Evolutionary conservation across 2,888 invertebrate genomes (phyloP).

Genomic region (Clostera curtula): DNA sequence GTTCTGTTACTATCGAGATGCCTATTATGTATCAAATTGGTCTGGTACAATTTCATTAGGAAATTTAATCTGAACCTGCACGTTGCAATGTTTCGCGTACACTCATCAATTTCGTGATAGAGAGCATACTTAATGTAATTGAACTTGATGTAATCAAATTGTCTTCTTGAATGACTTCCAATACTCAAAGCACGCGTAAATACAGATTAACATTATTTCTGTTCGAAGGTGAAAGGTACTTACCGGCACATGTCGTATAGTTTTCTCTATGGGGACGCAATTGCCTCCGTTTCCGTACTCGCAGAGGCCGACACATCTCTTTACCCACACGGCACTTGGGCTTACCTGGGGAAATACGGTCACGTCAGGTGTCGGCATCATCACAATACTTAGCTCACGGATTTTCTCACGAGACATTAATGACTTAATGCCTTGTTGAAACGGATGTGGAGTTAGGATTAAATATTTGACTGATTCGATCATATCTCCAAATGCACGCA

Average conservation of each 20-base stretch:
- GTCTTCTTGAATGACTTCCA: too few relatives aligned
- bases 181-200: too few relatives aligned
- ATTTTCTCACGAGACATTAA: conserved; percentile 49
- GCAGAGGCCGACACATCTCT: conserved; percentile 61
- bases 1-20: too few relatives aligned
- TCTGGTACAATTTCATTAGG: too few relatives aligned
- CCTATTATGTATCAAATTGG: too few relatives aligned
- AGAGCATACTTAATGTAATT: too few relatives aligned
- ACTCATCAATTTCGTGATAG: too few relatives aligned
- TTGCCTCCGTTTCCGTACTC: conserved; percentile 45
- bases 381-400: conserved; percentile 28
- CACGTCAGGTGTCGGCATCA: conserved; percentile 24
- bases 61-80: too few relatives aligned
- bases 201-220: too few relatives aligned
- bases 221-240: conserved; percentile 29
- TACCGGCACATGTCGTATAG: conserved; percentile 50
- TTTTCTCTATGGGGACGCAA: conserved; percentile 45
- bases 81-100: too few relatives aligned
- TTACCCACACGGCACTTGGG: conserved; percentile 62
- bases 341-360: conserved; percentile 55
- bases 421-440: conserved; percentile 12
- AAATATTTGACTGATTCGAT: conserved; percentile 16
- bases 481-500: conserved; percentile 15
- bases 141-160: too few relatives aligned
- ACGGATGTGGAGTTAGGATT: conserved; percentile 26